A percentile compares a stretch with the other conserved stretches of the same genome.
Evolutionary conservation across 2,113 vertebrate species (phyloP).

Genomic region (Odocoileus hemionus): DNA sequence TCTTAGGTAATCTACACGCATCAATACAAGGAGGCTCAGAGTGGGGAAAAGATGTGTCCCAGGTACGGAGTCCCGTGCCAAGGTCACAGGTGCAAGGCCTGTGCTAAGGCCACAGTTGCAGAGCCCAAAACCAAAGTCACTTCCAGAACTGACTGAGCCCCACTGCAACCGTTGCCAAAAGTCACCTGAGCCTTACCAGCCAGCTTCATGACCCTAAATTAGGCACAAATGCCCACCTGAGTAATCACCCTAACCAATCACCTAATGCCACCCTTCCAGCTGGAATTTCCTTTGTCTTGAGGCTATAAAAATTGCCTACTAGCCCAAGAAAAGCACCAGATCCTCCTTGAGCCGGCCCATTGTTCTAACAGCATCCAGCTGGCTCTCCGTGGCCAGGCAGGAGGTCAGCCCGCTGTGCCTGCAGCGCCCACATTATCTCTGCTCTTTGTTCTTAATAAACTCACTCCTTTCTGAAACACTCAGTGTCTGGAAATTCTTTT

Average conservation of each 20-base stretch:
- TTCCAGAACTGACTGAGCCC: neutral
- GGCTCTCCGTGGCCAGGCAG: neutral
- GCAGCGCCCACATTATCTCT: neutral
- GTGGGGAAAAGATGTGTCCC: neutral
- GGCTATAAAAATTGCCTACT: neutral
- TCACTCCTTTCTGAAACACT: neutral
- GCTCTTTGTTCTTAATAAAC: neutral
- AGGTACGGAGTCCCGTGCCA: neutral
- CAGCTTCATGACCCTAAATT: neutral
- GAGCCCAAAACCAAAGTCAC: neutral
- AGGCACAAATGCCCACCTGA: neutral
- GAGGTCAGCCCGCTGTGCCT: neutral
- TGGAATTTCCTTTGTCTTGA: neutral
- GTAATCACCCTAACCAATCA: neutral
- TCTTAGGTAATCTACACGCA: neutral
- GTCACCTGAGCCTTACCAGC: neutral
- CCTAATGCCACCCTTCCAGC: neutral
- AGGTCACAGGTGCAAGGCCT: neutral
- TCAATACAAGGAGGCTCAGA: neutral
- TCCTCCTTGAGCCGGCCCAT: neutral
- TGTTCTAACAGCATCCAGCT: neutral
- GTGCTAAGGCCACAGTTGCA: neutral
- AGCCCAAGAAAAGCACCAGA: neutral
- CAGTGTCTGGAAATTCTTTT: neutral
- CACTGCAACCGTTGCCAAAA: neutral